Evolutionary conservation across 2,797 vertebrate genomes (phyloP).

Genomic region (Coranthus polyacanthus): DNA sequence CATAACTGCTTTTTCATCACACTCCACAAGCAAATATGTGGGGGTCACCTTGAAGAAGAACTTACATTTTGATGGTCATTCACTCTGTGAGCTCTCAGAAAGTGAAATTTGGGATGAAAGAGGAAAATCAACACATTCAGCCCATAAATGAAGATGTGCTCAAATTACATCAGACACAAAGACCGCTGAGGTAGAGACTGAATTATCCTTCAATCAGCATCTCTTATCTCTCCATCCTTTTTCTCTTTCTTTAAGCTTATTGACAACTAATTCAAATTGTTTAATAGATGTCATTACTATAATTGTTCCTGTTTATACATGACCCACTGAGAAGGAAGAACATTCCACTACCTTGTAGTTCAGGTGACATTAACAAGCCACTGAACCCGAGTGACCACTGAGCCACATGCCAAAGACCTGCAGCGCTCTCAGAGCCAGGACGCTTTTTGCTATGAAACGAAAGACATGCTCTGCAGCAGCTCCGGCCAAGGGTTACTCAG

Average conservation of each 20-base stretch:
- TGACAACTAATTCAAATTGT: neutral
- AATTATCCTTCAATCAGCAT: neutral
- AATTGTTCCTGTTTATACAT: neutral
- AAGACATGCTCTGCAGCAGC: constrained; percentile 14
- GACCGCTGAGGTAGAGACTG: neutral
- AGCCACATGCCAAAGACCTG: neutral
- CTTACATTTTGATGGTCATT: neutral
- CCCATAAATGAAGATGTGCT: constrained; percentile 18
- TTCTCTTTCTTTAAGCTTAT: neutral
- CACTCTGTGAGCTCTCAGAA: neutral
- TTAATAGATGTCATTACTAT: too few relatives aligned
- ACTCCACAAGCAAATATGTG: neutral
- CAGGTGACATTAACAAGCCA: neutral
- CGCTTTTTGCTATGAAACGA: neutral
- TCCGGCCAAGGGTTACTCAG: constrained; percentile 58
- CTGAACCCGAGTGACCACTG: neutral
- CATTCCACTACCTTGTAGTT: neutral
- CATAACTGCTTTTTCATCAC: neutral
- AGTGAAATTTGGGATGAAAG: neutral
- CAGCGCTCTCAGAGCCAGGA: neutral
- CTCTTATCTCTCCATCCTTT: neutral
- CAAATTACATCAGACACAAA: constrained; percentile 28
- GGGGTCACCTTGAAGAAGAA: constrained; percentile 12
- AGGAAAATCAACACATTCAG: constrained; percentile 37
- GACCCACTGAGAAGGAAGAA: neutral